These are phyloP conservation scores for Spodoptera littoralis DNA, from an alignment of 2,888 invertebrate genomes.

Conservation along the genomic window DNA sequence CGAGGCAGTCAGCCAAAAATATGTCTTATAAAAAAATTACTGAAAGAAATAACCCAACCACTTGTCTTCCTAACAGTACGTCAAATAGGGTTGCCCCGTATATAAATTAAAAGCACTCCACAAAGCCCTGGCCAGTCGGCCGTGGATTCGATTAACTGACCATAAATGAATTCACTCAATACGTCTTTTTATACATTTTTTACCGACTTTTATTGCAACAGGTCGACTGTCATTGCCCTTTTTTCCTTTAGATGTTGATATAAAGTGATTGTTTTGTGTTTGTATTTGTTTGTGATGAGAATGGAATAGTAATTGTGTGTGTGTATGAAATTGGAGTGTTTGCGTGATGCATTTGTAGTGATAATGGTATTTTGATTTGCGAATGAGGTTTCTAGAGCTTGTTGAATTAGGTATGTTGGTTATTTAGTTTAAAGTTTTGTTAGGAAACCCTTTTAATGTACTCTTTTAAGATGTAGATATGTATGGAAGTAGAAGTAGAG, in stretches of 20 bases:
- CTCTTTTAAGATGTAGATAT: no score
- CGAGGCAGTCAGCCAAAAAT: no score
- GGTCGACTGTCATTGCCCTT: constrained; percentile 41
- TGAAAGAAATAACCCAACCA: constrained; percentile 11
- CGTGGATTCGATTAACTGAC: constrained; percentile 62
- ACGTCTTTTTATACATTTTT: constrained; percentile 51
- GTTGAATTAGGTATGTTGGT: no score
- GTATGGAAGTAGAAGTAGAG: no score
- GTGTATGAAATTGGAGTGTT: constrained; percentile 5
- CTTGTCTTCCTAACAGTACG: constrained; percentile 42
- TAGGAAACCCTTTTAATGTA: no score
- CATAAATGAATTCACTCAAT: constrained; percentile 54
- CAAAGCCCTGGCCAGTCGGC: constrained; percentile 57
- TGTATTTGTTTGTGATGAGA: constrained; percentile 2
- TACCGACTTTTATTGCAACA: constrained; percentile 43
- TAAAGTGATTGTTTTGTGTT: constrained; percentile 12
- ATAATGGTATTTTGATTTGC: neutral
- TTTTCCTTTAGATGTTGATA: constrained; percentile 20
- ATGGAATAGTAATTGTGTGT: neutral
- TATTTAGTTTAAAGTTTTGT: no score
- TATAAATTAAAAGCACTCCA: constrained; percentile 60
- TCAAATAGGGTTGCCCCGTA: constrained; percentile 40
- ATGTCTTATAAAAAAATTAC: no score
- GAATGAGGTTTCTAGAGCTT: no score
- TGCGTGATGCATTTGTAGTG: neutral